Evolutionary conservation across 2,113 vertebrate genomes (phyloP), one percentile per base, ranked within the genome.

Genomic region (Gila orcuttii): DNA sequence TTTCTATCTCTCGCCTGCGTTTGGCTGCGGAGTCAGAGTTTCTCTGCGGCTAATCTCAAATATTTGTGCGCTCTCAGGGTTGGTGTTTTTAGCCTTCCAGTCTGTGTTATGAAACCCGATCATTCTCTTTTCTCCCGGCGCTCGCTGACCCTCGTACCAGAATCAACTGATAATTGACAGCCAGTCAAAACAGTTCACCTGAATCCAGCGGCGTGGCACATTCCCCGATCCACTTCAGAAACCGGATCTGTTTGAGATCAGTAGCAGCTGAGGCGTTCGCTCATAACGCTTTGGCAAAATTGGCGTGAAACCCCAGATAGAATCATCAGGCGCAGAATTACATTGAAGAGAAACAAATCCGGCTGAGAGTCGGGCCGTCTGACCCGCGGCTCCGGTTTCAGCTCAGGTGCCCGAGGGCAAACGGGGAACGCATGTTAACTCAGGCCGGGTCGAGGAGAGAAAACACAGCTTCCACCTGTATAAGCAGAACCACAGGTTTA

Each of bases 151-250:
- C 89, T 93, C 89, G 82, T 91, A 90, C 92, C 91, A 92, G 92
- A 93, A 94, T 91, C 92, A 93, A 92, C 93, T 91, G 93, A 90
- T 93, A 94, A 94, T 93, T 94, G 93, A 94, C 94, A 95, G 91
- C 89, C 91, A 95, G 93, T 94, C 94, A 95, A 93, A 95, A 95
- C 93, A 94, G 90, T 88, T 92, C 91, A 88, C 91, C 90, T 92
- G 9, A 23, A 6, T 79, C 88, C 76, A 84, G 87, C 91, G 85
- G 89, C 80, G 31, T 90, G 86, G 88, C 90, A 91, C 91, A 92
- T 93, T 94, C 86, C 89, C 89, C 87, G 91, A 88, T 90, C 90
- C 88, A 84, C 89, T 87, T 91, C 86, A 83, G 92, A 94, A 94
- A 94, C 90, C 76, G 39, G 87, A 93, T 94, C 92, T 92, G 90